Percentiles rank a stretch among this genome's conserved stretches.
These are phyloP conservation scores for Ochropleura leucogaster DNA, from an alignment of 2,888 invertebrate species.

Conservation along the genomic window DNA sequence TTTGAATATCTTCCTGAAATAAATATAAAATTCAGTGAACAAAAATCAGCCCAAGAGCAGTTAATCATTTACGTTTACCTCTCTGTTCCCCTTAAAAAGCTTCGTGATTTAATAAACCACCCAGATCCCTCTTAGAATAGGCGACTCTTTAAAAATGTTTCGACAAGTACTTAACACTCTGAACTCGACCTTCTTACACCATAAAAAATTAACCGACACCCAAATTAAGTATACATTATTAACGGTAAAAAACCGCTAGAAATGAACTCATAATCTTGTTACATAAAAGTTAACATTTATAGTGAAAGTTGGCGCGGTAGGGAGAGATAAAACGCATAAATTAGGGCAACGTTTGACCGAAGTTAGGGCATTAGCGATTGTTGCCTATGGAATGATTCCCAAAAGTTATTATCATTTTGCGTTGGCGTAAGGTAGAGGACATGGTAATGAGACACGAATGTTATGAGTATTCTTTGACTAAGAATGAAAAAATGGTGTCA, in stretches of 20 bases:
- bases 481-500: neutral
- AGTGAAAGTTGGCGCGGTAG: slow-evolving; percentile 63
- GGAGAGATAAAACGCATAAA: slow-evolving; percentile 79
- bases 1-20: neutral
- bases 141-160: neutral
- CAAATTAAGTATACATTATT: slow-evolving; percentile 38
- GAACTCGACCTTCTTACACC: slow-evolving; percentile 3
- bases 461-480: neutral
- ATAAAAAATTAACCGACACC: slow-evolving; percentile 37
- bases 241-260: slow-evolving; percentile 44
- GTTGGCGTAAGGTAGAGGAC: slow-evolving; percentile 45
- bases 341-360: slow-evolving; percentile 78
- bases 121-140: no score
- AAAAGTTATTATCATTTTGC: slow-evolving; percentile 74
- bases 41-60: neutral
- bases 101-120: neutral
- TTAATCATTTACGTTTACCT: neutral
- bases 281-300: slow-evolving; percentile 62
- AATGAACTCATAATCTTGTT: slow-evolving; percentile 61
- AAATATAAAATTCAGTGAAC: neutral
- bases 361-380: slow-evolving; percentile 77
- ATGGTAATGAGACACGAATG: slow-evolving; percentile 19
- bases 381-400: slow-evolving; percentile 69
- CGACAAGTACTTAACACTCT: neutral
- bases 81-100: neutral